phyloP scores from a whole-genome alignment of 2,797 vertebrate species.

The Halcyon smyrnensis region DNA sequence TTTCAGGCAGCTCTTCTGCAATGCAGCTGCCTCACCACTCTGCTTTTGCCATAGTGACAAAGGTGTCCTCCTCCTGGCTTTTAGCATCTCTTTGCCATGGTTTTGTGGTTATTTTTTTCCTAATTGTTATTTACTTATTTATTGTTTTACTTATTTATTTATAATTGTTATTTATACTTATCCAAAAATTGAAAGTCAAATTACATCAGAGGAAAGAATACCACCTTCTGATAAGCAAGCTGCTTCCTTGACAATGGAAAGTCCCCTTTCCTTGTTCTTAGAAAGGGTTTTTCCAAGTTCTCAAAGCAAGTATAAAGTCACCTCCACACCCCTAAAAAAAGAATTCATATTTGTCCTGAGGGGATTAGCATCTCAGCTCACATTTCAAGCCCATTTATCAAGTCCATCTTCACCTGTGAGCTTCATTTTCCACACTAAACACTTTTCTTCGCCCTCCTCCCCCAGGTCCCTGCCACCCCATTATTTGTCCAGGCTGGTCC shows the following conservation, averaged over 20 bases:
- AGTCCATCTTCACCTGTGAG: background rate
- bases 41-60: background rate
- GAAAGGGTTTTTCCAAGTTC: constrained; percentile 27
- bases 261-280: background rate
- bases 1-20: background rate
- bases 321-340: background rate
- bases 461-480: background rate
- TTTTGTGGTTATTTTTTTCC: background rate
- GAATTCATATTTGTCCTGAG: background rate
- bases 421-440: background rate
- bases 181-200: background rate
- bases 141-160: too few relatives aligned
- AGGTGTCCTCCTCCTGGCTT: background rate
- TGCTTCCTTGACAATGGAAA: background rate
- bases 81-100: background rate
- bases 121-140: background rate
- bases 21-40: background rate
- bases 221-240: background rate
- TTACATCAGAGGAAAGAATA: background rate
- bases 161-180: background rate
- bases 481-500: constrained; percentile 12
- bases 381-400: constrained; percentile 27
- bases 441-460: background rate
- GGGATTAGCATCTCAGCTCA: background rate
- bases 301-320: background rate